Percentiles rank a stretch among this genome's conserved stretches.
Conservation (phyloP, 1,140 invertebrate species). For the Ceratosolen fusciceps region DNA sequence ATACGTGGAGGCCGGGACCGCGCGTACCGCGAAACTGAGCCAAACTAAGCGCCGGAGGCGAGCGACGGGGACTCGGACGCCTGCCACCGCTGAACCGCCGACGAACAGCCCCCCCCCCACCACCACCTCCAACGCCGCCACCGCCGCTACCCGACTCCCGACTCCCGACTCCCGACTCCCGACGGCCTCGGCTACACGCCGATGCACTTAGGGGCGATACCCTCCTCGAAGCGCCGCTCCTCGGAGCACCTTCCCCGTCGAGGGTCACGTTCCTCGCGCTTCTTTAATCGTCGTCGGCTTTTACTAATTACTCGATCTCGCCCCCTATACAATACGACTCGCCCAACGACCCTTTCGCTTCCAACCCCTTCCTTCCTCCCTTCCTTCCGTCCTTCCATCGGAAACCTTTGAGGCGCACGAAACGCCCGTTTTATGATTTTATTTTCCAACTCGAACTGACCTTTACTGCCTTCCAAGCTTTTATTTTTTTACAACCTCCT, state of each 20-base stretch:
- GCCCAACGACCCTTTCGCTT: no score
- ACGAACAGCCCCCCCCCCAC: not conserved
- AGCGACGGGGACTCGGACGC: not conserved
- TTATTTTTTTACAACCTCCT: no score
- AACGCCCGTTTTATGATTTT: no score
- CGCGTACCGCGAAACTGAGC: slow-evolving; percentile 54
- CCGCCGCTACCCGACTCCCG: no score
- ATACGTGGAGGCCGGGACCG: slow-evolving; percentile 40
- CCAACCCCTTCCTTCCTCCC: no score
- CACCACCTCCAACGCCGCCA: not conserved
- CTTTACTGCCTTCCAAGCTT: no score
- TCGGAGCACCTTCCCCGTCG: not conserved
- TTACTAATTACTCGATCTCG: no score
- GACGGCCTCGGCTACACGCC: not conserved
- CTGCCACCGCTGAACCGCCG: slow-evolving; percentile 21
- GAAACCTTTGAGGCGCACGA: no score
- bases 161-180: not conserved
- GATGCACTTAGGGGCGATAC: not conserved
- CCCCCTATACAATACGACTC: no score
- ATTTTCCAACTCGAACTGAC: no score
- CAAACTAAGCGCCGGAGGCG: slow-evolving; percentile 51
- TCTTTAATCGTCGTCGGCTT: not conserved
- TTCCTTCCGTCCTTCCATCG: no score
- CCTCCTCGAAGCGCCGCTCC: not conserved
- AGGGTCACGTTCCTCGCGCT: not conserved